These are phyloP conservation scores for Drosophila borborema DNA, from an alignment of 2,888 invertebrate species.

Conservation along the genomic window DNA sequence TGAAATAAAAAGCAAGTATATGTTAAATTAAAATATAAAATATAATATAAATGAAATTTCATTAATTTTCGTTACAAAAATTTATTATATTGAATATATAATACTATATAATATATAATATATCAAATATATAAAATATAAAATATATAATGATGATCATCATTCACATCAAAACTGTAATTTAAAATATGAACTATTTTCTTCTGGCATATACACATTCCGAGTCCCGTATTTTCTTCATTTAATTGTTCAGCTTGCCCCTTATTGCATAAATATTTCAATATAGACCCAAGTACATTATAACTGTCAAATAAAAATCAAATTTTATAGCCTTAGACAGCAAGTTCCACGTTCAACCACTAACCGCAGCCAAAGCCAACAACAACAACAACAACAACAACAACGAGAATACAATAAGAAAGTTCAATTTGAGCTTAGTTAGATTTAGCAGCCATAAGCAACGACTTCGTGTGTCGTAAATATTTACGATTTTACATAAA, in stretches of 20 bases:
- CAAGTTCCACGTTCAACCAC: slow-evolving; percentile 16
- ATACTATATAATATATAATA: no score
- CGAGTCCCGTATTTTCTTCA: neutral
- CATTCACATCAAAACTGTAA: no score
- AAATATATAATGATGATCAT: no score
- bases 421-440: slow-evolving; percentile 44
- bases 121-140: no score
- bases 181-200: neutral
- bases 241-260: neutral
- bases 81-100: no score
- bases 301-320: slow-evolving; percentile 69
- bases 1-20: neutral
- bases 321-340: slow-evolving; percentile 51
- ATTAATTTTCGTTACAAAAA: no score
- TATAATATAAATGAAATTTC: no score
- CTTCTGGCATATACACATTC: no score
- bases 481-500: slow-evolving; percentile 70
- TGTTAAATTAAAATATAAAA: no score
- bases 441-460: slow-evolving; percentile 25
- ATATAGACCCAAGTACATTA: slow-evolving; percentile 46
- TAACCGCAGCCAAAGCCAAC: slow-evolving; percentile 36
- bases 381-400: slow-evolving; percentile 21
- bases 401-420: slow-evolving; percentile 24
- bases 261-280: slow-evolving; percentile 38
- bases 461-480: slow-evolving; percentile 43